Conservation (phyloP, 1,140 invertebrate genomes). For the Muscidifurax raptorellus region DNA sequence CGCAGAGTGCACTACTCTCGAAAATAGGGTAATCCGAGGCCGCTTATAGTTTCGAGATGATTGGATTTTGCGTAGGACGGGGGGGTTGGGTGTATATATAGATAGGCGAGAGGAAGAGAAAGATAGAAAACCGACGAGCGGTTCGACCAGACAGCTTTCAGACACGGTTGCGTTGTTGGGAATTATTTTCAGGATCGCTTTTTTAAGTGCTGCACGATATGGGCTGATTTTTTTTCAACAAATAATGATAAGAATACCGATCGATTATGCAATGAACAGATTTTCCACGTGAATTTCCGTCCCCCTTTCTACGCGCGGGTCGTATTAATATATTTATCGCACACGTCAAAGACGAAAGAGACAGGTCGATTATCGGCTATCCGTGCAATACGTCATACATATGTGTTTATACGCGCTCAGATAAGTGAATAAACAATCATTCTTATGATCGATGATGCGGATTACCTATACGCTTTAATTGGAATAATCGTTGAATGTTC, state of each 20-base stretch:
- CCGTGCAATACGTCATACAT: neutral
- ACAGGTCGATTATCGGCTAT: conserved; percentile 1
- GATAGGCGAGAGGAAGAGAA: too few species aligned
- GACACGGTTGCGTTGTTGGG: neutral
- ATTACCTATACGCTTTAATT: neutral
- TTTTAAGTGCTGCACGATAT: neutral
- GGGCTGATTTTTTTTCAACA: too few species aligned
- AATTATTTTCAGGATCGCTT: neutral
- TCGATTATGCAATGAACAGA: neutral
- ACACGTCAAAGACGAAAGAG: neutral
- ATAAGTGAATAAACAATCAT: neutral
- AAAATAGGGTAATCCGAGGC: conserved; percentile 23
- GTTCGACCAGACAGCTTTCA: neutral
- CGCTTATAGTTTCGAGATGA: conserved; percentile 12
- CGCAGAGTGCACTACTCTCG: neutral
- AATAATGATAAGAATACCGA: neutral
- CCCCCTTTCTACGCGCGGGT: neutral
- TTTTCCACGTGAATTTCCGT: neutral
- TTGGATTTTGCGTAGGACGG: conserved; percentile 1
- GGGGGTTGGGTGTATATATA: too few species aligned
- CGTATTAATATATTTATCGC: neutral
- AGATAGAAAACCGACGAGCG: neutral
- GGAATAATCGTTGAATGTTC: neutral
- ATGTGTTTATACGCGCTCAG: neutral
- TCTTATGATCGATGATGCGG: neutral